A percentile compares a stretch with the other conserved stretches of the same genome.
Conservation (phyloP, 1,140 invertebrate species). For the Drosophila albomicans region DNA sequence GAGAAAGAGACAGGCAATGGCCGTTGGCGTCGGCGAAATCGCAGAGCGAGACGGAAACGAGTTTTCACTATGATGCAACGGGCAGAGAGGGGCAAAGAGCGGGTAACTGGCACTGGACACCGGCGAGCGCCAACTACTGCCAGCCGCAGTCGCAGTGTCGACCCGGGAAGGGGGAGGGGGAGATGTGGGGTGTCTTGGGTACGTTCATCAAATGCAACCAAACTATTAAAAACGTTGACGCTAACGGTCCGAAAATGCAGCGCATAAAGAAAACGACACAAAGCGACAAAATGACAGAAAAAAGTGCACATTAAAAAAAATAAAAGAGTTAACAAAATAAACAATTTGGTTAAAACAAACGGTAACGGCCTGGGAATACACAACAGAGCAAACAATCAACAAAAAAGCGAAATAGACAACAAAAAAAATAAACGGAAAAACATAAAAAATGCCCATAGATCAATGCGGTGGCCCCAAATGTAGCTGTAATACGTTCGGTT, state of each 20-base stretch:
- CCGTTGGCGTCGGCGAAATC: slow-evolving; percentile 63
- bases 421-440: slow-evolving; percentile 21
- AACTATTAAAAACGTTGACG: slow-evolving; percentile 72
- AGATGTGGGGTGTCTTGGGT: background rate
- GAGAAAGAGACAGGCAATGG: slow-evolving; percentile 46
- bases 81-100: background rate
- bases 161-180: background rate
- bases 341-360: slow-evolving; percentile 55
- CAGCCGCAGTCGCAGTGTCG: background rate
- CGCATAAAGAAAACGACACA: slow-evolving; percentile 49
- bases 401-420: slow-evolving; percentile 25
- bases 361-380: slow-evolving; percentile 47
- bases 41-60: slow-evolving; percentile 60
- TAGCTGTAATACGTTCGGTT: slow-evolving; percentile 34
- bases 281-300: slow-evolving; percentile 22
- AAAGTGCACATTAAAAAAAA: slow-evolving; percentile 17
- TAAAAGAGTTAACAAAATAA: slow-evolving; percentile 46
- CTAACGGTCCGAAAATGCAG: slow-evolving; percentile 74
- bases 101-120: slow-evolving; percentile 42
- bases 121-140: slow-evolving; percentile 15
- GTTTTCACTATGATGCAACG: slow-evolving; percentile 39
- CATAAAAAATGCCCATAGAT: slow-evolving; percentile 41
- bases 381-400: slow-evolving; percentile 11
- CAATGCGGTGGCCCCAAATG: slow-evolving; percentile 34
- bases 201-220: slow-evolving; percentile 68